These are phyloP conservation scores for Chlorocebus sabaeus DNA, from an alignment of 2,113 vertebrate genomes.

Conservation along the genomic window DNA sequence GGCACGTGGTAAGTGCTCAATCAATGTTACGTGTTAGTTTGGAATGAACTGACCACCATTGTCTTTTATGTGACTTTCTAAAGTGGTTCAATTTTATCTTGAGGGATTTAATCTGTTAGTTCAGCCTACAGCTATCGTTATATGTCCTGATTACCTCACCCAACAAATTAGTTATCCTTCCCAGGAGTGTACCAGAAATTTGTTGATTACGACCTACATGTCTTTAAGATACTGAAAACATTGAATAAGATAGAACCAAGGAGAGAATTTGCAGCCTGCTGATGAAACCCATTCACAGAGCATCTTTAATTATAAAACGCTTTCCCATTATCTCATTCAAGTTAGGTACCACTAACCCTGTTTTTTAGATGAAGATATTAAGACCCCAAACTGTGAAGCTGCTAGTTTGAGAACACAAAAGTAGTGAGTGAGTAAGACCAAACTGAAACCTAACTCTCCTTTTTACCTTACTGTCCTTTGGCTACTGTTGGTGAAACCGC, in stretches of 20 bases:
- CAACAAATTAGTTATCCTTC: background rate
- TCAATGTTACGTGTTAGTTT: background rate
- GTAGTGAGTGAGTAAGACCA: background rate
- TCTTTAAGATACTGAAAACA: constrained; percentile 32
- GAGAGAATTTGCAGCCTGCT: background rate
- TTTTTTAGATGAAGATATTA: background rate
- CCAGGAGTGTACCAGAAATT: background rate
- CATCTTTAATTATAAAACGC: background rate
- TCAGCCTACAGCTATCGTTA: background rate
- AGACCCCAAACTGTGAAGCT: background rate
- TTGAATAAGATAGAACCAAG: constrained; percentile 2
- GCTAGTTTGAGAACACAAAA: background rate
- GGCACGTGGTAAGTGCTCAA: background rate
- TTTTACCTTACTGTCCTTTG: background rate
- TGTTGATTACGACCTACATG: background rate
- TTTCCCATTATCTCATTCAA: background rate
- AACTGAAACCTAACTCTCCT: background rate
- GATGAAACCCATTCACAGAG: background rate
- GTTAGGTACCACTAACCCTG: background rate
- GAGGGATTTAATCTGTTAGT: background rate
- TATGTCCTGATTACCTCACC: background rate
- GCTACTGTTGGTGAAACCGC: background rate
- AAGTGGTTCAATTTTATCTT: constrained; percentile 16
- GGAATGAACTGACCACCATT: background rate
- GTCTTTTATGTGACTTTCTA: constrained; percentile 18